Conservation (phyloP, 2,888 invertebrate genomes). For the Drosophila seclusa region DNA sequence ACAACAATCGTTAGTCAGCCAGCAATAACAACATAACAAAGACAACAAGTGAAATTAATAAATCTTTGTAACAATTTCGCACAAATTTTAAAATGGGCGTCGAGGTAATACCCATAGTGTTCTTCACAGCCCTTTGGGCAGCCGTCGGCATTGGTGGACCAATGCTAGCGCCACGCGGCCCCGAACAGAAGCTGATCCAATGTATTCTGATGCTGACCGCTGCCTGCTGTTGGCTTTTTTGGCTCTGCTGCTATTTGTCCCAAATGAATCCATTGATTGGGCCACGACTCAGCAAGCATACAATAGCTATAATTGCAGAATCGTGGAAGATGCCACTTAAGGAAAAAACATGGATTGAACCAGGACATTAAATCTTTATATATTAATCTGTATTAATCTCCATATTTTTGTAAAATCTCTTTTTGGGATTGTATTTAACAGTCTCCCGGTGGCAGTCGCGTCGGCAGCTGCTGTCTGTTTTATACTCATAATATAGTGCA, state of each 20-base stretch:
- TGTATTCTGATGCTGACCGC: constrained; percentile 94
- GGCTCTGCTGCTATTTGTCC: constrained; percentile 96
- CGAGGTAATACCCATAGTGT: constrained; percentile 90
- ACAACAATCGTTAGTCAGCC: constrained; percentile 28
- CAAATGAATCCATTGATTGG: constrained; percentile 97
- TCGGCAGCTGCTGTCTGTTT: constrained; percentile 1
- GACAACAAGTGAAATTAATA: constrained; percentile 49
- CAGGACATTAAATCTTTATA: constrained; percentile 12
- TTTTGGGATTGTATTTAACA: constrained; percentile 1
- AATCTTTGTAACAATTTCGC: not conserved
- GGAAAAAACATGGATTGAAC: constrained; percentile 21
- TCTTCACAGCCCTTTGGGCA: constrained; percentile 94
- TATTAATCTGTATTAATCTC: constrained; percentile 34
- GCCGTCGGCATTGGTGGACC: constrained; percentile 94
- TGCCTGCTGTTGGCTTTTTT: constrained; percentile 95
- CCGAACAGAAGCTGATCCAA: constrained; percentile 96
- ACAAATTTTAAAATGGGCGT: constrained; percentile 88
- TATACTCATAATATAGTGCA: constrained; percentile 31
- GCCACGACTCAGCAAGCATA: constrained; percentile 90
- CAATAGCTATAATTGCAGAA: constrained; percentile 89
- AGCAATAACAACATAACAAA: constrained; percentile 40
- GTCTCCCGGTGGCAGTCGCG: not conserved
- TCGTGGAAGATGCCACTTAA: constrained; percentile 88
- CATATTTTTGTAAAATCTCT: constrained; percentile 28
- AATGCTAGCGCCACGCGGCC: constrained; percentile 94